Evolutionary conservation across 2,888 invertebrate genomes (phyloP), one percentile per base, ranked within the genome.

Genomic region (Apodemia duryi): DNA sequence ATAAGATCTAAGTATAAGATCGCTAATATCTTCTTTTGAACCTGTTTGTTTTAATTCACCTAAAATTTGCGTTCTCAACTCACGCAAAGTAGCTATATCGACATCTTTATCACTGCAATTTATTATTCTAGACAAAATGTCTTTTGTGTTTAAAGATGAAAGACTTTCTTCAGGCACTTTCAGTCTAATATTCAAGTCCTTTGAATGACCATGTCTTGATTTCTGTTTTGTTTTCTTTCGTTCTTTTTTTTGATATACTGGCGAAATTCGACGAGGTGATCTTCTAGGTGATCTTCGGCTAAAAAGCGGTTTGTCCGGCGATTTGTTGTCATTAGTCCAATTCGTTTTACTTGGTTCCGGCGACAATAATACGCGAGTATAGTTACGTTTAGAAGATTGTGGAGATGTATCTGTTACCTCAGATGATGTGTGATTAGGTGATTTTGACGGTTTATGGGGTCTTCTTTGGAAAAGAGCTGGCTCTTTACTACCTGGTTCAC

Each of bases 31-130:
- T 70, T 90, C 86, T 66, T 81, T 90, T 29, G 80, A 78, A 29
- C 90, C 87, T 1, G 88, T 90, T 52, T 88, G 82, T 73, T 88
- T 86, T 13, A 93, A 77, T 77, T 93, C 92, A 21, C 86, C 84
- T 11, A 92, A 82, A 63, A 93, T 86, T 77, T 91, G 88, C 38
- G 85, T 80, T 70, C 92, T 81, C 52, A 93, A 75, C 70, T 85
- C 88, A 57, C 91, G 85, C 62, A 93, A 77, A 54, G 93, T 91
- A 64, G 85, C 80, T 57, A 93, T 88, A 68, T 93, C 90, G 64
- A 92, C 89, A 69, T 91, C 91, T 66, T 75, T 77, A 71, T 89
- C 88, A 67, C 81, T 84, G 71, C 91, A 91, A 67, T 84, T 83
- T 52, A 91, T 85, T 54, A 91, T 91, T 70, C 91, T 83, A 4